A percentile compares a stretch with the other conserved stretches of the same genome.
These are phyloP conservation scores for Pangasianodon hypophthalmus DNA, from an alignment of 2,113 vertebrate species.

Conservation along the genomic window DNA sequence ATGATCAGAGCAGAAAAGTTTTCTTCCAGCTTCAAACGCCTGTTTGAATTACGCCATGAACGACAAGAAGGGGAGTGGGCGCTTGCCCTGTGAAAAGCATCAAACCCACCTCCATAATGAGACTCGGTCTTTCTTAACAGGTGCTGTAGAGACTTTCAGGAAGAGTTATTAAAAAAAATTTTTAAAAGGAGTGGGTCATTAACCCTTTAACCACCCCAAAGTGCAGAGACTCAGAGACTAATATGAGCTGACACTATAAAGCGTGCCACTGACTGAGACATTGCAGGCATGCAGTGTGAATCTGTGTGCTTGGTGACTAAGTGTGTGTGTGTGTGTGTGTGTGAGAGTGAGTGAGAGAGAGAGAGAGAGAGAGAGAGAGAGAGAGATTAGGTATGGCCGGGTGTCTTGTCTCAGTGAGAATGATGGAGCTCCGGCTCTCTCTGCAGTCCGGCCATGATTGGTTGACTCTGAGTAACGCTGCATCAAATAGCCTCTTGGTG, in stretches of 20 bases:
- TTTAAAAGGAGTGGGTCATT: background rate
- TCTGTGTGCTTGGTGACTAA: constrained; percentile 28
- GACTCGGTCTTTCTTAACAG: constrained; percentile 38
- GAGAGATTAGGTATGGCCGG: constrained; percentile 22
- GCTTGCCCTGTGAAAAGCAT: constrained; percentile 26
- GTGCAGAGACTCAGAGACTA: constrained; percentile 10
- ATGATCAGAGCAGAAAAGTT: constrained; percentile 49
- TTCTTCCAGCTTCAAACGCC: constrained; percentile 46
- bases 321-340: constrained; percentile 11
- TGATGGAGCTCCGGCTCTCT: constrained; percentile 40
- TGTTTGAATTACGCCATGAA: constrained; percentile 45
- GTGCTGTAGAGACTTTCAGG: constrained; percentile 23
- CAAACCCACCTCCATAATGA: constrained; percentile 29
- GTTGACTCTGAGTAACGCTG: constrained; percentile 32
- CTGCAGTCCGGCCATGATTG: constrained; percentile 45
- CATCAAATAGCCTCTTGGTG: constrained; percentile 38
- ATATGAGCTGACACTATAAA: constrained; percentile 35
- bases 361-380: constrained; percentile 12
- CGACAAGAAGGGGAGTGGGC: background rate
- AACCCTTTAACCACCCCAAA: constrained; percentile 28
- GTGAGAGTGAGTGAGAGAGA: constrained; percentile 4
- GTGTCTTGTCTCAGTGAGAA: constrained; percentile 42
- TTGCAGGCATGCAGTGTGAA: constrained; percentile 18
- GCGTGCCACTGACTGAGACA: constrained; percentile 17
- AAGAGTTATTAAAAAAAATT: background rate